Evolutionary conservation across 2,113 vertebrate species (phyloP).

Genomic region (Arizona elegans): DNA sequence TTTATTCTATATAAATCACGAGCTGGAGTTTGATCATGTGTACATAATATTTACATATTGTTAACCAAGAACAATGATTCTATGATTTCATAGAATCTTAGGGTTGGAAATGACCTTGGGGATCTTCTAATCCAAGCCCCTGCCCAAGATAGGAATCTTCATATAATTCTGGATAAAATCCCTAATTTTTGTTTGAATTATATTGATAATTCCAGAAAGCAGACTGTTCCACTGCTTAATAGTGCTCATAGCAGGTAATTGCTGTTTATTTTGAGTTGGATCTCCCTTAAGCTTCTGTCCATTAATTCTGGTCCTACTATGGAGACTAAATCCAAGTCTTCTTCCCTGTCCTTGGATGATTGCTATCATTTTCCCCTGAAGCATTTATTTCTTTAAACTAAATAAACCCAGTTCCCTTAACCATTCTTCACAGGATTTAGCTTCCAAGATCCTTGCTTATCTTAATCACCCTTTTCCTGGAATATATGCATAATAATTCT

Average conservation of each 20-base stretch:
- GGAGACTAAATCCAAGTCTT: background rate
- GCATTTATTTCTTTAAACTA: background rate
- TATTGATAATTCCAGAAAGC: background rate
- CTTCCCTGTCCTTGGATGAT: background rate
- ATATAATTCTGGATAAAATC: background rate
- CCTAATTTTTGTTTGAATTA: background rate
- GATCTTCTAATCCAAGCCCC: background rate
- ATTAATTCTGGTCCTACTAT: background rate
- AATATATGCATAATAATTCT: background rate
- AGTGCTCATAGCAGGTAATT: background rate
- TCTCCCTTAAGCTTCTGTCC: background rate
- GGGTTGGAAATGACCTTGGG: background rate
- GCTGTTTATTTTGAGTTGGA: background rate
- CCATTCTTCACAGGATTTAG: background rate
- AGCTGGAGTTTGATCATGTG: background rate
- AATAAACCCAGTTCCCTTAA: background rate
- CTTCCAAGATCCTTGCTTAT: background rate
- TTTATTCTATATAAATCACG: background rate
- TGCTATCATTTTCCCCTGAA: background rate
- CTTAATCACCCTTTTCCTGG: background rate
- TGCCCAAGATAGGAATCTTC: background rate
- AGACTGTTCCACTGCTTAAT: background rate
- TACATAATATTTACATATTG: background rate
- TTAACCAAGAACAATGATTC: too few species aligned
- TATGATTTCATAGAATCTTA: background rate